Evolutionary conservation across 2,888 invertebrate species (phyloP).

Genomic region (Drosophila eohydei): DNA sequence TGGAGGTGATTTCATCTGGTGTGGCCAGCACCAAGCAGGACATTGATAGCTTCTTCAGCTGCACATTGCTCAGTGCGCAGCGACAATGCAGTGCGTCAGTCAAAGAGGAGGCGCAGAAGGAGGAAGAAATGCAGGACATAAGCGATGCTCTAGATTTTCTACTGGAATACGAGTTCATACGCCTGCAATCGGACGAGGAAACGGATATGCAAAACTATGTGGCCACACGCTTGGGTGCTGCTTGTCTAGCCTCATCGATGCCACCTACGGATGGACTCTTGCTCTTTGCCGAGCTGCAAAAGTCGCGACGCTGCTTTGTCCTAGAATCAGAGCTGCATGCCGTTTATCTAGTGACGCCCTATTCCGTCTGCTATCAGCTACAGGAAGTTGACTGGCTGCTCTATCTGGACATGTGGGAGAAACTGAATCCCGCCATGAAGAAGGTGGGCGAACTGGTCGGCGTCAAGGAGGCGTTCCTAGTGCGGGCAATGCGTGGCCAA

Average conservation of each 20-base stretch:
- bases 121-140: conserved; percentile 76
- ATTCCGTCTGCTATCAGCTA: conserved; percentile 92
- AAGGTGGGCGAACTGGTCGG: conserved; percentile 96
- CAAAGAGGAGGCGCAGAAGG: conserved; percentile 26
- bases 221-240: conserved; percentile 95
- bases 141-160: conserved; percentile 89
- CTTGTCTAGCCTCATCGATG: conserved; percentile 96
- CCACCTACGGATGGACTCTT: conserved; percentile 97
- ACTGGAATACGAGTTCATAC: conserved; percentile 92
- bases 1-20: conserved; percentile 95
- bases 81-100: conserved; percentile 36
- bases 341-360: conserved; percentile 97
- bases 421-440: conserved; percentile 91
- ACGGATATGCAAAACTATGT: conserved; percentile 86
- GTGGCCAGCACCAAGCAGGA: conserved; percentile 90
- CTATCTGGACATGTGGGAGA: conserved; percentile 92
- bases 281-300: conserved; percentile 95
- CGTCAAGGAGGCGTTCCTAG: conserved; percentile 93
- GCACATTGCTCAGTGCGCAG: conserved; percentile 88
- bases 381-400: conserved; percentile 92
- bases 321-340: conserved; percentile 97
- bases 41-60: conserved; percentile 90
- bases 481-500: conserved; percentile 90
- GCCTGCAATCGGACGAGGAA: conserved; percentile 86
- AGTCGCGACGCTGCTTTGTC: conserved; percentile 95